These are phyloP conservation scores for Tetraneura akinire DNA, from an alignment of 1,140 invertebrate species.

Conservation along the genomic window DNA sequence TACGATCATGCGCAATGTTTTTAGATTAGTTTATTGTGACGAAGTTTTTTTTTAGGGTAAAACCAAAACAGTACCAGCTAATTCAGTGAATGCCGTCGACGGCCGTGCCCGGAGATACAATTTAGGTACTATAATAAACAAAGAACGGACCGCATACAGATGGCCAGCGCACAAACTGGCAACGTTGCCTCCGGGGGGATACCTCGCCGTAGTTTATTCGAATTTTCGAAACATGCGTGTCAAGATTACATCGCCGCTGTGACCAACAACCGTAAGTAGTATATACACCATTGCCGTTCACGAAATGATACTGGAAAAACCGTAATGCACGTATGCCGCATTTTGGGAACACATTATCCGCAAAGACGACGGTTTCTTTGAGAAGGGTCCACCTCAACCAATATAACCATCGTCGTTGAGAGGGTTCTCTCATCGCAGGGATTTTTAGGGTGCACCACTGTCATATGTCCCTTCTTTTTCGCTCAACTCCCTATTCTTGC, in stretches of 20 bases:
- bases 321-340: not conserved
- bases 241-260: not conserved
- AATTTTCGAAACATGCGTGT: not conserved
- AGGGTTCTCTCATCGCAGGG: conserved; percentile 24
- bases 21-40: too few species aligned
- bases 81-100: not conserved
- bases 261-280: not conserved
- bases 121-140: conserved; percentile 28
- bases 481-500: conserved; percentile 1
- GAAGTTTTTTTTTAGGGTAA: not conserved
- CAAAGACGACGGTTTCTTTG: conserved; percentile 36
- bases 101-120: conserved; percentile 7
- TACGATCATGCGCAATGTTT: too few species aligned
- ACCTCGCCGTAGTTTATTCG: not conserved
- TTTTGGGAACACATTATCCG: conserved; percentile 20
- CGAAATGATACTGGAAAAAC: not conserved
- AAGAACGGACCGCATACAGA: conserved; percentile 46
- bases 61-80: not conserved
- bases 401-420: not conserved
- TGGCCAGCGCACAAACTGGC: conserved; percentile 30
- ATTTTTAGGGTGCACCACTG: conserved; percentile 30
- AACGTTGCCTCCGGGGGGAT: conserved; percentile 20
- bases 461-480: conserved; percentile 16
- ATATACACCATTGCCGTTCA: not conserved
- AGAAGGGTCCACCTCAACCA: conserved; percentile 16